These are phyloP conservation scores for Brachyalestes nurse DNA, from an alignment of 2,797 vertebrate species.

Conservation along the genomic window DNA sequence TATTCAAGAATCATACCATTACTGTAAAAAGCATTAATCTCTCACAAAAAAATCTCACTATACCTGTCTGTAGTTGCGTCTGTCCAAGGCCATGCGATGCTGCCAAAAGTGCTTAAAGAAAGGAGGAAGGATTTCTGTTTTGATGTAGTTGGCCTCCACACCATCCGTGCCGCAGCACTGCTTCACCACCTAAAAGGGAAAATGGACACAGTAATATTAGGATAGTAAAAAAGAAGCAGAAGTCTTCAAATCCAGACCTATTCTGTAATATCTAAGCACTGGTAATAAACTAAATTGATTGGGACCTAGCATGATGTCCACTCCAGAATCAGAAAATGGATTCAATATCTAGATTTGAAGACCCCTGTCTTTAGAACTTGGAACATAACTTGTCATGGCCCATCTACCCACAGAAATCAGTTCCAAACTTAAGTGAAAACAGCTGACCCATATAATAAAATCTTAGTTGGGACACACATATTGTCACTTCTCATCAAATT, in stretches of 20 bases:
- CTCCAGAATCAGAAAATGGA: too few species aligned
- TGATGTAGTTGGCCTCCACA: constrained; percentile 99
- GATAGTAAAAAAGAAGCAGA: not conserved
- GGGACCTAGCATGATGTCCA: too few species aligned
- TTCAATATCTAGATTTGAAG: too few species aligned
- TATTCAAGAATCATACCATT: not conserved
- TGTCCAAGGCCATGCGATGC: constrained; percentile 97
- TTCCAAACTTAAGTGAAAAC: not conserved
- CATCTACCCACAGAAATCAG: too few species aligned
- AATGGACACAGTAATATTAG: not conserved
- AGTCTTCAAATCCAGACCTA: not conserved
- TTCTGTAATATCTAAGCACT: too few species aligned
- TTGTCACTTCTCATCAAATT: too few species aligned
- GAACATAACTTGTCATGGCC: too few species aligned
- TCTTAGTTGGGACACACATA: too few species aligned
- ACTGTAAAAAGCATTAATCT: not conserved
- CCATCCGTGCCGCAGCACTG: constrained; percentile 98
- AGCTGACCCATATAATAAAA: not conserved
- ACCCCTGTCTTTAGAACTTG: too few species aligned
- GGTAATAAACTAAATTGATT: too few species aligned
- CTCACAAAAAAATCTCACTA: not conserved
- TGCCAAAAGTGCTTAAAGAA: constrained; percentile 99
- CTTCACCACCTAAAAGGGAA: constrained; percentile 89
- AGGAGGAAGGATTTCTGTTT: constrained; percentile 97
- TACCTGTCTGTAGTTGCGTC: constrained; percentile 99